Evolutionary conservation across 2,888 invertebrate species (phyloP).

Genomic region (Cantharis flavilabris): DNA sequence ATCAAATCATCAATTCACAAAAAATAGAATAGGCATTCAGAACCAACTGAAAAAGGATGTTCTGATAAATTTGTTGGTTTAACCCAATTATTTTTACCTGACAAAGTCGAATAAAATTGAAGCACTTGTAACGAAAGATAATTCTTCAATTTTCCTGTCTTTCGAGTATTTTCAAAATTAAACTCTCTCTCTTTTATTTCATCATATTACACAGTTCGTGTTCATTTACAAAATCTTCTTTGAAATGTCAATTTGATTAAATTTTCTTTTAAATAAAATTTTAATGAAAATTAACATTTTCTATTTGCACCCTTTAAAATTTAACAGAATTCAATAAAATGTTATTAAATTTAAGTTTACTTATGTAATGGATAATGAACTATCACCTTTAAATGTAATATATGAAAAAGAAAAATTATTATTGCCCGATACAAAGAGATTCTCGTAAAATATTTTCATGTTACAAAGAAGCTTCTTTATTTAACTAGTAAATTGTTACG

Average conservation of each 20-base stretch:
- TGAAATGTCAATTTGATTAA: not conserved
- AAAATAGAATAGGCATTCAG: too few species aligned
- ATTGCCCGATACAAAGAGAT: not conserved
- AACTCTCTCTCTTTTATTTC: not conserved
- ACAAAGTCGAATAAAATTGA: not conserved
- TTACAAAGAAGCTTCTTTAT: not conserved
- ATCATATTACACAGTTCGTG: not conserved
- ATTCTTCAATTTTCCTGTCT: not conserved
- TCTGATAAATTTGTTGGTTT: not conserved
- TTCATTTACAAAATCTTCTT: too few species aligned
- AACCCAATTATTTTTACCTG: not conserved
- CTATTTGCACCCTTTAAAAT: too few species aligned
- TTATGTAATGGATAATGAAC: not conserved
- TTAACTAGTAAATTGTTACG: not conserved
- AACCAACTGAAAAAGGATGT: too few species aligned
- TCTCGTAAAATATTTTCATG: not conserved
- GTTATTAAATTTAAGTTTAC: too few species aligned
- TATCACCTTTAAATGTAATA: not conserved
- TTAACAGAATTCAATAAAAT: too few species aligned
- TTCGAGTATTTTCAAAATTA: not conserved
- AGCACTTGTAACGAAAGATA: not conserved
- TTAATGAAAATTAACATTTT: too few species aligned
- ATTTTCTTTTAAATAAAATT: not conserved
- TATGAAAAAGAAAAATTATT: not conserved
- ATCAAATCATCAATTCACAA: too few species aligned